phyloP scores from a whole-genome alignment of 1,140 invertebrate species.

The Adelges cooleyi region DNA sequence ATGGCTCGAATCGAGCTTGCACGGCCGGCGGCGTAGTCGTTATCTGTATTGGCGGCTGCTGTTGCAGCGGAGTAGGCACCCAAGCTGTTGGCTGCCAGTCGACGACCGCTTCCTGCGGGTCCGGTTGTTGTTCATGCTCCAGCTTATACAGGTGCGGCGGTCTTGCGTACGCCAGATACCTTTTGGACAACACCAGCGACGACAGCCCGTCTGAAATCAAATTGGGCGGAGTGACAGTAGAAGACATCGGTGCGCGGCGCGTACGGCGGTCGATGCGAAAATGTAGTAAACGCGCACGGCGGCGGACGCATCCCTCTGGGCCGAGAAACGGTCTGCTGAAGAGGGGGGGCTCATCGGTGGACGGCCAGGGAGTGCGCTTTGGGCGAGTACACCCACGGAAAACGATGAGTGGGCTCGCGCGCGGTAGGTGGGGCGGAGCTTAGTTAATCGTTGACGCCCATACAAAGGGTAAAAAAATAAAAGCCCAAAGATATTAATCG shows the following conservation, averaged over 20 bases:
- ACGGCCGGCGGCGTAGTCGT: not conserved
- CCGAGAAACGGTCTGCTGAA: too few species aligned
- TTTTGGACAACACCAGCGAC: slow-evolving; percentile 19
- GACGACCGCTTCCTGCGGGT: not conserved
- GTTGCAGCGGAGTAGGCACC: not conserved
- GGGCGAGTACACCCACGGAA: too few species aligned
- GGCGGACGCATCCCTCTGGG: too few species aligned
- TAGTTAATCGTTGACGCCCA: too few species aligned
- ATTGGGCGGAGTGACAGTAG: not conserved
- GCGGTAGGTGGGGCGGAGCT: too few species aligned
- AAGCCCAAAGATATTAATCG: too few species aligned
- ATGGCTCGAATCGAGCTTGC: slow-evolving; percentile 3
- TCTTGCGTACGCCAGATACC: not conserved
- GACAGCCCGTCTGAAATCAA: slow-evolving; percentile 13
- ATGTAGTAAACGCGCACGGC: too few species aligned
- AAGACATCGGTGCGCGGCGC: not conserved
- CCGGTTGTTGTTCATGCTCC: not conserved
- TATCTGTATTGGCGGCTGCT: not conserved
- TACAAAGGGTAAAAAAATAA: too few species aligned
- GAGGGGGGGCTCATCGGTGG: too few species aligned
- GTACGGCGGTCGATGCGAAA: not conserved
- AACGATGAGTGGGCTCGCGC: too few species aligned
- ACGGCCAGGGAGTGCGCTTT: too few species aligned
- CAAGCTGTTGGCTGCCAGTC: not conserved
- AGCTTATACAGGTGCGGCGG: slow-evolving; percentile 9